Evolutionary conservation across 2,113 vertebrate genomes (phyloP).

Genomic region (Leucopsar rothschildi): DNA sequence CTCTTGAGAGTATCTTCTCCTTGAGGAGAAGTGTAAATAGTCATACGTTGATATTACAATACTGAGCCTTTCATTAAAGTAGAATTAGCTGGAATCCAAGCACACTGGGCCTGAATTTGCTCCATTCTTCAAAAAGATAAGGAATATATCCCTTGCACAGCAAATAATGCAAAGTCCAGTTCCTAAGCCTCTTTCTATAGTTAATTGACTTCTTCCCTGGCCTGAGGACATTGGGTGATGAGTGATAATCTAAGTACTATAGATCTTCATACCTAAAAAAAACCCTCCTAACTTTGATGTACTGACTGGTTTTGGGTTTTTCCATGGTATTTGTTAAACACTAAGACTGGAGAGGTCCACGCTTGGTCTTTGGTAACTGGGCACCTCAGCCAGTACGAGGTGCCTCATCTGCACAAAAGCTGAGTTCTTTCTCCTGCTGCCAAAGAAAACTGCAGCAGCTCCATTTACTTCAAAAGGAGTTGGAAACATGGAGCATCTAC

Average conservation of each 20-base stretch:
- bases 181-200: not conserved
- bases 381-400: not conserved
- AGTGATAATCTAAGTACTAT: not conserved
- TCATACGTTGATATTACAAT: not conserved
- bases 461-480: not conserved
- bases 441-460: not conserved
- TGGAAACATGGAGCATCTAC: not conserved
- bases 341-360: accelerated
- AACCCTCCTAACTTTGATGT: not conserved
- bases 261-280: not conserved
- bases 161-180: not conserved
- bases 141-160: not conserved
- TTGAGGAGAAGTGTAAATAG: not conserved
- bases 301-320: not conserved
- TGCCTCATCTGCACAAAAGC: not conserved
- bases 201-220: not conserved
- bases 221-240: not conserved
- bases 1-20: not conserved
- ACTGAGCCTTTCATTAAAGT: not conserved
- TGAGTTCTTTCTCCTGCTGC: not conserved
- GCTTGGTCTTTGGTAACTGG: not conserved
- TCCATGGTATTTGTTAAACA: not conserved
- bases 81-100: not conserved
- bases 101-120: not conserved
- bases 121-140: not conserved